A percentile compares a stretch with the other conserved stretches of the same genome.
Conservation (phyloP, 2,888 invertebrate genomes). For the Rhingia campestris region DNA sequence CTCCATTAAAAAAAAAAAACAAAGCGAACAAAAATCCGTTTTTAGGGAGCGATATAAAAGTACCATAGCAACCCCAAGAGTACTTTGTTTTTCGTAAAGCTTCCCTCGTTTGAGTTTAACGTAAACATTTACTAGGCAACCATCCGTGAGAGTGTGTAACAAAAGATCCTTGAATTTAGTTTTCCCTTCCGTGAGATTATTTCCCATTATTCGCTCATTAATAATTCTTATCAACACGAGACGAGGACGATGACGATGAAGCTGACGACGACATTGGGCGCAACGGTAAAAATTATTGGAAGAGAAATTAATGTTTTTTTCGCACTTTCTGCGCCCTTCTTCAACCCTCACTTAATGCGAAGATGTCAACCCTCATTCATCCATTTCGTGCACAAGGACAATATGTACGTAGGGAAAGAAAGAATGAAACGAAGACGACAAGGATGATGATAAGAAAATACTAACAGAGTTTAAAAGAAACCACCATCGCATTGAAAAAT, state of each 20-base stretch:
- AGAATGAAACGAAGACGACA: background rate
- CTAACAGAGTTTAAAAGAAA: conserved; percentile 41
- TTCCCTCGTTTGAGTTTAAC: conserved; percentile 54
- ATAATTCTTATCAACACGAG: conserved; percentile 78
- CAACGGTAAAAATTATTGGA: conserved; percentile 54
- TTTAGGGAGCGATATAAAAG: conserved; percentile 12
- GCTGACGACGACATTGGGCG: conserved; percentile 41
- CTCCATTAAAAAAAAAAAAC: background rate
- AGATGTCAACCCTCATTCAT: conserved; percentile 57
- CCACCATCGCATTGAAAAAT: conserved; percentile 51
- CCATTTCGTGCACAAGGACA: conserved; percentile 57
- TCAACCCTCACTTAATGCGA: background rate
- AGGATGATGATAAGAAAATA: conserved; percentile 55
- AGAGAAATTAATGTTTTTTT: conserved; percentile 70
- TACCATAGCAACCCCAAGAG: conserved; percentile 20
- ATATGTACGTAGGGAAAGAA: conserved; percentile 43
- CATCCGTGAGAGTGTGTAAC: conserved; percentile 34
- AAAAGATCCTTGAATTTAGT: conserved; percentile 74
- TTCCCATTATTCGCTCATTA: conserved; percentile 79
- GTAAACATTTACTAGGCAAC: conserved; percentile 53
- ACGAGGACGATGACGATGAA: no score
- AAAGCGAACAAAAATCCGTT: background rate
- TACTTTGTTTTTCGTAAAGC: conserved; percentile 23
- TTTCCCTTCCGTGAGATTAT: conserved; percentile 77
- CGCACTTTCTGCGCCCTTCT: conserved; percentile 12